phyloP scores from a whole-genome alignment of 2,888 invertebrate species.

The Deroplatys truncata region DNA sequence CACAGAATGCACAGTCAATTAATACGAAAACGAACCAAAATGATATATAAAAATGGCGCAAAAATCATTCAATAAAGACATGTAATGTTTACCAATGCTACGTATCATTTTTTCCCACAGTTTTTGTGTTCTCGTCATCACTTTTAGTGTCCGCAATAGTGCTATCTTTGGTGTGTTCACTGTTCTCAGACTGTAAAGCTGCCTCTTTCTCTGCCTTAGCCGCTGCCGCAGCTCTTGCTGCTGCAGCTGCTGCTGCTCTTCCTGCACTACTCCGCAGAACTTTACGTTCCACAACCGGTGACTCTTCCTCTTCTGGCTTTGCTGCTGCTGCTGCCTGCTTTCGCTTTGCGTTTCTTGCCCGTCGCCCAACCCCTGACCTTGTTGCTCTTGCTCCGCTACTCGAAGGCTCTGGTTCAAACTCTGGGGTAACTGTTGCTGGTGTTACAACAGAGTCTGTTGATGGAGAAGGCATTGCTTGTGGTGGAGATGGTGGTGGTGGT shows the following conservation, averaged over 20 bases:
- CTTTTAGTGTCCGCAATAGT: constrained; percentile 10
- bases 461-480: constrained; percentile 21
- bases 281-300: constrained; percentile 56
- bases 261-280: constrained; percentile 64
- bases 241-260: constrained; percentile 55
- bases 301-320: constrained; percentile 40
- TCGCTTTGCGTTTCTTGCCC: constrained; percentile 40
- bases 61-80: constrained; percentile 24
- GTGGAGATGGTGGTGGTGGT: constrained; percentile 34
- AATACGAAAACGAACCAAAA: constrained; percentile 29
- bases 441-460: background rate
- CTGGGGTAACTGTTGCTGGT: background rate
- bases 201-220: constrained; percentile 16
- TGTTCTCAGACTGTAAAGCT: constrained; percentile 2
- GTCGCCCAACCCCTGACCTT: constrained; percentile 38
- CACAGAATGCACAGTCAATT: constrained; percentile 34
- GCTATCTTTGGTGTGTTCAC: constrained; percentile 26
- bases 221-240: constrained; percentile 50
- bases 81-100: constrained; percentile 27
- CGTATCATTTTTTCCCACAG: constrained; percentile 21
- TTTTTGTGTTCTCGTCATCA: constrained; percentile 17
- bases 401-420: constrained; percentile 27
- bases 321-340: constrained; percentile 36
- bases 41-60: constrained; percentile 19
- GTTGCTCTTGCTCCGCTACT: constrained; percentile 35